Evolutionary conservation across 2,797 vertebrate genomes (phyloP).

Genomic region (Mico argentatus): DNA sequence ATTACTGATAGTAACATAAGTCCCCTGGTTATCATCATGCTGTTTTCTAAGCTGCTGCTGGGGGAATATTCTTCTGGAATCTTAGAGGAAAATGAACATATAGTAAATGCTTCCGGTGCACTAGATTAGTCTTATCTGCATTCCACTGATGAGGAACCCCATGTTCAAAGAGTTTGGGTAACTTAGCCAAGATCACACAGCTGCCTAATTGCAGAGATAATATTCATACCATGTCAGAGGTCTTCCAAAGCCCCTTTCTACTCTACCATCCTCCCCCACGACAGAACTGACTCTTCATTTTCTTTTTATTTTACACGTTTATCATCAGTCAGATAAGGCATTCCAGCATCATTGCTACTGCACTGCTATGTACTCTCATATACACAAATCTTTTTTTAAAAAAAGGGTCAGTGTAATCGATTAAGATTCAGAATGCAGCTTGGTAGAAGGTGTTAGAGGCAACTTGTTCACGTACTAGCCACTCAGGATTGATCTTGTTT

Average conservation of each 20-base stretch:
- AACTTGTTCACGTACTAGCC: neutral
- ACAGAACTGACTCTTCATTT: neutral
- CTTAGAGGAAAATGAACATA: neutral
- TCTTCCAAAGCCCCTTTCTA: neutral
- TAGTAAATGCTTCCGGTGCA: neutral
- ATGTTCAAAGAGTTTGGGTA: neutral
- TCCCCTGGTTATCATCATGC: neutral
- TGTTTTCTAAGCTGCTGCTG: conserved; percentile 7
- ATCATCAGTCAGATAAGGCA: neutral
- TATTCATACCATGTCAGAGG: neutral
- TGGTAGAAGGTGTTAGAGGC: neutral
- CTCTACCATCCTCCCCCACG: neutral
- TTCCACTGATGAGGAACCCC: neutral
- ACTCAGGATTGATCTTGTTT: neutral
- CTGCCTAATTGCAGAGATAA: neutral
- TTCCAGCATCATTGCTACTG: neutral
- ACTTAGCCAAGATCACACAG: neutral
- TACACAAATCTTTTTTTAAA: neutral
- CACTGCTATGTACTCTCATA: neutral
- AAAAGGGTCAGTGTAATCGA: neutral
- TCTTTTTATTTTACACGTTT: neutral
- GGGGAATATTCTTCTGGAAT: neutral
- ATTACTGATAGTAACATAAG: neutral
- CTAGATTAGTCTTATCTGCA: neutral
- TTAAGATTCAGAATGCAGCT: neutral